These are phyloP conservation scores for Luehdorfia chinensis DNA, from an alignment of 1,140 invertebrate species.

Conservation along the genomic window DNA sequence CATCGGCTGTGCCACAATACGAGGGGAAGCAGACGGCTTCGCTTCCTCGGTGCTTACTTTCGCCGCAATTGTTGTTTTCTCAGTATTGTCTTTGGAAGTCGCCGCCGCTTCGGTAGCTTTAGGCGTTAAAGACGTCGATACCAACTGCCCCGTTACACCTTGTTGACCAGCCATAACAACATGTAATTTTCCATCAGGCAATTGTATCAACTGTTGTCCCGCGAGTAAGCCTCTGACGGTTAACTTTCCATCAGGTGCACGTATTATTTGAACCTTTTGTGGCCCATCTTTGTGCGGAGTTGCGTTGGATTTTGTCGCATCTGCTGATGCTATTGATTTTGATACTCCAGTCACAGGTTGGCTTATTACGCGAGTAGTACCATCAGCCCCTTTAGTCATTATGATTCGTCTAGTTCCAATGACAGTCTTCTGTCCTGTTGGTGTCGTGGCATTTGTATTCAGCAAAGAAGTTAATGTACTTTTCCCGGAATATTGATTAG, in stretches of 20 bases:
- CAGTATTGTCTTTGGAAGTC: conserved; percentile 18
- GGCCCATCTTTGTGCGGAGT: conserved; percentile 71
- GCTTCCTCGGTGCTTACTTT: conserved; percentile 32
- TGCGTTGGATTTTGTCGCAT: conserved; percentile 37
- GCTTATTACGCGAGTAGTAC: conserved; percentile 85
- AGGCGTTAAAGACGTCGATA: conserved; percentile 40
- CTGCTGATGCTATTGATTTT: conserved; percentile 37
- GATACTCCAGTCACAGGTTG: conserved; percentile 61
- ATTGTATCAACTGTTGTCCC: conserved; percentile 95
- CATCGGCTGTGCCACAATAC: conserved; percentile 23
- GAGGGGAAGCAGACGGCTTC: conserved; percentile 25
- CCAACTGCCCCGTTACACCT: conserved; percentile 53
- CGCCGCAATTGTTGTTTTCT: conserved; percentile 18
- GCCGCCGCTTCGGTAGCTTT: conserved; percentile 27
- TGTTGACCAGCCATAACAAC: conserved; percentile 80
- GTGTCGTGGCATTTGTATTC: conserved; percentile 76
- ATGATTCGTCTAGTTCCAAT: conserved; percentile 85
- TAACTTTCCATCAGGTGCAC: conserved; percentile 92
- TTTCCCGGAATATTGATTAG: conserved; percentile 79
- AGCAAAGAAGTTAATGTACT: conserved; percentile 83
- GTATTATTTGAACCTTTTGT: conserved; percentile 93
- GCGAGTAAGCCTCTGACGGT: conserved; percentile 94
- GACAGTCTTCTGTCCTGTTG: conserved; percentile 81
- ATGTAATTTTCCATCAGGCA: conserved; percentile 95
- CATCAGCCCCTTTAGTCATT: conserved; percentile 89